These are phyloP conservation scores for Leptinotarsa haldemani DNA, from an alignment of 2,888 invertebrate genomes.

Conservation along the genomic window DNA sequence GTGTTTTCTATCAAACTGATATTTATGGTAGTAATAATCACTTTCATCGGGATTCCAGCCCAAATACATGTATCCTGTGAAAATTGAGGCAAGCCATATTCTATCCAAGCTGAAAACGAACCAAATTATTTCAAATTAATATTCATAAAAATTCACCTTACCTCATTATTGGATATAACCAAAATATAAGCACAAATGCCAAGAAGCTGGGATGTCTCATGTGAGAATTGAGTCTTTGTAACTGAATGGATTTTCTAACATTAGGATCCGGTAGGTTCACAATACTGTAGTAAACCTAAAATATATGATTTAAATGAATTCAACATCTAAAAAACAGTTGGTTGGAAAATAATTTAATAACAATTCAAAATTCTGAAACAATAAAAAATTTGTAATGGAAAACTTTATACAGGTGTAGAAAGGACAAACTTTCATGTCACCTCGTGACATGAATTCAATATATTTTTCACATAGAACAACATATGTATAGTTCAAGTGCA, in stretches of 20 bases:
- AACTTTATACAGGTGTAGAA: no score
- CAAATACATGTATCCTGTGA: conserved; percentile 71
- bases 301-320: conserved; percentile 2
- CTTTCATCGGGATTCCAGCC: conserved; percentile 72
- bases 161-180: conserved; percentile 73
- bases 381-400: no score
- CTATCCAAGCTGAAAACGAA: conserved; percentile 69
- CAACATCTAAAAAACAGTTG: no score
- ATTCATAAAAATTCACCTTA: conserved; percentile 48
- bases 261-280: conserved; percentile 68
- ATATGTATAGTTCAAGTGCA: no score
- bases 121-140: background rate
- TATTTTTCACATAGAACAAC: no score
- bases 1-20: conserved; percentile 67
- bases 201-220: conserved; percentile 75
- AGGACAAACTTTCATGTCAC: no score
- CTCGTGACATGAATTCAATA: no score
- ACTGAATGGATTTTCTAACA: conserved; percentile 68
- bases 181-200: conserved; percentile 70
- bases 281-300: conserved; percentile 70
- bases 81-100: conserved; percentile 67
- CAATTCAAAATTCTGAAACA: no score
- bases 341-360: no score
- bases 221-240: conserved; percentile 69
- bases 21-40: conserved; percentile 70